Evolutionary conservation across 2,113 vertebrate genomes (phyloP).

Genomic region (Mastomys natalensis): DNA sequence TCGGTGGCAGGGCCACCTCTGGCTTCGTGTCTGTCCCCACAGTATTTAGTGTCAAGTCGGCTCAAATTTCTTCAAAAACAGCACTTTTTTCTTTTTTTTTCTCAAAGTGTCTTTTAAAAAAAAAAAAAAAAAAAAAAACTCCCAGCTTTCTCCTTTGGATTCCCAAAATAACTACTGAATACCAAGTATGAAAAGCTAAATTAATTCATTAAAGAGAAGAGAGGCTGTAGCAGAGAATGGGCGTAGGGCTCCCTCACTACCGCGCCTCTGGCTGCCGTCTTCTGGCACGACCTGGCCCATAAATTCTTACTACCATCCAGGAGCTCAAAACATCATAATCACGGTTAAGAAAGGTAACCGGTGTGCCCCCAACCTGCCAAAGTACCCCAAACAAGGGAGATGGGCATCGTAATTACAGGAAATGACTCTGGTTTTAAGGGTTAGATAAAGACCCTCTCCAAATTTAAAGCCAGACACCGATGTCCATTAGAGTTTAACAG

Average conservation of each 20-base stretch:
- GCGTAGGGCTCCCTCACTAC: not conserved
- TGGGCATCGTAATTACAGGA: constrained; percentile 81
- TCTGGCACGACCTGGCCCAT: not conserved
- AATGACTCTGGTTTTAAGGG: constrained; percentile 81
- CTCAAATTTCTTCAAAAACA: constrained; percentile 61
- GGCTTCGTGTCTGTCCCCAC: not conserved
- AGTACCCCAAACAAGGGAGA: constrained; percentile 13
- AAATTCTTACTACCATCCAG: constrained; percentile 74
- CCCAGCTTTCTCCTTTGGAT: constrained; percentile 54
- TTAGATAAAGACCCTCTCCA: constrained; percentile 83
- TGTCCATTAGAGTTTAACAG: constrained; percentile 82
- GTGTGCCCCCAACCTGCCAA: constrained; percentile 57
- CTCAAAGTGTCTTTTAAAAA: not conserved
- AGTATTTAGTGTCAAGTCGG: accelerated
- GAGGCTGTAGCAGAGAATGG: not conserved
- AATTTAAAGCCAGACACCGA: constrained; percentile 84
- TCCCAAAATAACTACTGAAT: constrained; percentile 77
- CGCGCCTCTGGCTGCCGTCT: not conserved
- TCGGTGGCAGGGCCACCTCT: not conserved
- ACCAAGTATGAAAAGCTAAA: constrained; percentile 66
- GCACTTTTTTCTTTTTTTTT: not conserved
- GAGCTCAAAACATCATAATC: constrained; percentile 66
- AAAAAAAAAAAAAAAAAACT: constrained; percentile 31
- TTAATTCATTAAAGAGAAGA: constrained; percentile 59
- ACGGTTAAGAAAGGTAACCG: constrained; percentile 76